phyloP scores from a whole-genome alignment of 2,797 vertebrate genomes.

The Anas flavirostris region DNA sequence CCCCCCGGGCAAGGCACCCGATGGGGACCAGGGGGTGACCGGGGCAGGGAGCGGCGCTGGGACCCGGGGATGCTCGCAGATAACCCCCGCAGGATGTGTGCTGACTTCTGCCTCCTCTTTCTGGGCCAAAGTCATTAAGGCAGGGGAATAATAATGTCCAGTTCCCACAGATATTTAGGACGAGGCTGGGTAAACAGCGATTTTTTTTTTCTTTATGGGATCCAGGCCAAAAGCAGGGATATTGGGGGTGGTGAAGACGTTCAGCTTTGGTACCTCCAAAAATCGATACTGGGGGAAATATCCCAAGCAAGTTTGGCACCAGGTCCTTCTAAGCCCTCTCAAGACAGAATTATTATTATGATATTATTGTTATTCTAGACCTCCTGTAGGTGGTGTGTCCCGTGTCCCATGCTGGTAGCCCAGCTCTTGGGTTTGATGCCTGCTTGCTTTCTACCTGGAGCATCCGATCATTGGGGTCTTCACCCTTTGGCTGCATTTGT shows the following conservation, averaged over 20 bases:
- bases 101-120: slow-evolving; percentile 45
- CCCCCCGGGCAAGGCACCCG: no score
- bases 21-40: background rate
- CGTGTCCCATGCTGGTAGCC: background rate
- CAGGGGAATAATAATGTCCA: slow-evolving; percentile 28
- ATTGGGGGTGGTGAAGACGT: background rate
- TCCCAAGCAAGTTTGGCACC: background rate
- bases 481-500: rapidly evolving
- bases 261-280: background rate
- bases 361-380: background rate
- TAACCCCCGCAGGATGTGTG: slow-evolving; percentile 54
- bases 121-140: slow-evolving; percentile 31
- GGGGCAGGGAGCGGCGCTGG: background rate
- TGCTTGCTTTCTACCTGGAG: background rate
- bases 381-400: background rate
- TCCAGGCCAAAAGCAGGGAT: background rate
- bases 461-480: rapidly evolving
- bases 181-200: background rate
- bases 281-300: background rate
- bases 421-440: background rate
- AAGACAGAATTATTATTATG: background rate
- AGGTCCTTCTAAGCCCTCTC: background rate
- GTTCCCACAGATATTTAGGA: slow-evolving; percentile 63
- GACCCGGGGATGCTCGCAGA: background rate
- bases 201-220: background rate